Conservation (phyloP, 2,113 vertebrate genomes). For the Takifugu flavidus region DNA sequence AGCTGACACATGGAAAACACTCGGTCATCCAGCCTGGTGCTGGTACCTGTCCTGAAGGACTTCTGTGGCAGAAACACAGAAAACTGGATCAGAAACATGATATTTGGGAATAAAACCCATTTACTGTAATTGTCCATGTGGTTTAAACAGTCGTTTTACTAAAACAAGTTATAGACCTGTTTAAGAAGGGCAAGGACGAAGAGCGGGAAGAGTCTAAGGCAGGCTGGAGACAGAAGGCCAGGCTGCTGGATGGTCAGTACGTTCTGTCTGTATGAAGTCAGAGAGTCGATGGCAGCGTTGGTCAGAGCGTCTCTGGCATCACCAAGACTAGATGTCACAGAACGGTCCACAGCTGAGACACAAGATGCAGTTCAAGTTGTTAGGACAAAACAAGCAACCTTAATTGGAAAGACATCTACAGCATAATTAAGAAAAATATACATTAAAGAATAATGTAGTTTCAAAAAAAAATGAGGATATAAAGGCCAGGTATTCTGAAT, state of each 20-base stretch:
- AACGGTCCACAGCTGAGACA: slow-evolving; percentile 87
- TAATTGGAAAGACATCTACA: no score
- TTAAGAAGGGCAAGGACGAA: slow-evolving; percentile 90
- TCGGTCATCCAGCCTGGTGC: slow-evolving; percentile 85
- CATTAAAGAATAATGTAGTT: no score
- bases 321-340: slow-evolving; percentile 84
- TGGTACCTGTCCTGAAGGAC: slow-evolving; percentile 90
- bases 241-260: slow-evolving; percentile 88
- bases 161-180: slow-evolving; percentile 74
- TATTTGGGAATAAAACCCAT: neutral
- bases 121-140: neutral
- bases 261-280: slow-evolving; percentile 82
- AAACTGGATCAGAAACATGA: neutral
- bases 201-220: slow-evolving; percentile 88
- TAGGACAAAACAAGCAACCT: neutral
- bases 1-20: slow-evolving; percentile 94
- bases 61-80: slow-evolving; percentile 71
- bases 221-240: slow-evolving; percentile 84
- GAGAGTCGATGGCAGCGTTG: slow-evolving; percentile 89
- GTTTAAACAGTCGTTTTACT: neutral
- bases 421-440: no score
- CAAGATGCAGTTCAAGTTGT: neutral
- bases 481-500: neutral
- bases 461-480: no score
- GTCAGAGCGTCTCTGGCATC: slow-evolving; percentile 93